phyloP scores from a whole-genome alignment of 2,797 vertebrate genomes.

The Cyprinella venusta region DNA sequence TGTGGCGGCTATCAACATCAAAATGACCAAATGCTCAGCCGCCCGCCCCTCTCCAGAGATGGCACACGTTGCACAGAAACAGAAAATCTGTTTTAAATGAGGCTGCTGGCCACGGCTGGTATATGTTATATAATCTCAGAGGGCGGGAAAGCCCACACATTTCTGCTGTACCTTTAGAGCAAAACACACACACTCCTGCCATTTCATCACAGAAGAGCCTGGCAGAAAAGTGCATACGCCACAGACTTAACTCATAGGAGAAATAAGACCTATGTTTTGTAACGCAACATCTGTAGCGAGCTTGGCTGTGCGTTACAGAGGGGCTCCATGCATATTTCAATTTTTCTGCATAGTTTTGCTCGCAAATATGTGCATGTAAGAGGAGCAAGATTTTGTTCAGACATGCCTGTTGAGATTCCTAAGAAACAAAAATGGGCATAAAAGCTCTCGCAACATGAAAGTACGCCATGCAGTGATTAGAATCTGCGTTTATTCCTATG shows the following conservation, averaged over 20 bases:
- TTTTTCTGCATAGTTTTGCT: constrained; percentile 37
- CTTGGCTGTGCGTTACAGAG: constrained; percentile 3
- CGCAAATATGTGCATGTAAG: constrained; percentile 25
- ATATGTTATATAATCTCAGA: constrained; percentile 82
- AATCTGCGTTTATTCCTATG: constrained; percentile 17
- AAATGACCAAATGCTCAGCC: constrained; percentile 53
- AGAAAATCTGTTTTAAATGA: constrained; percentile 78
- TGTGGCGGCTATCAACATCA: constrained; percentile 13
- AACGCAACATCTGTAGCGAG: constrained; percentile 16
- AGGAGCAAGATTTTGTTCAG: constrained; percentile 47
- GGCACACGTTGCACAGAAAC: constrained; percentile 62
- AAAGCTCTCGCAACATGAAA: constrained; percentile 5
- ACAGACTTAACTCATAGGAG: constrained; percentile 29
- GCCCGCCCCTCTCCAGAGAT: constrained; percentile 62
- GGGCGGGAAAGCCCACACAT: constrained; percentile 81
- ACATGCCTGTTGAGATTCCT: constrained; percentile 41
- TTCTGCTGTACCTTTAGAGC: constrained; percentile 69
- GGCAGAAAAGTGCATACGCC: constrained; percentile 49
- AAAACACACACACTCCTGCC: constrained; percentile 65
- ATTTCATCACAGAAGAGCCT: constrained; percentile 68
- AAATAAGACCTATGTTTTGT: constrained; percentile 48
- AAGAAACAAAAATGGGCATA: neutral
- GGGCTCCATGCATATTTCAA: constrained; percentile 37
- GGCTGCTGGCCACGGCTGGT: constrained; percentile 77
- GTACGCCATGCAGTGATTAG: constrained; percentile 14